Base-by-base conservation (phyloP, 2,113 vertebrate genomes). In the Phocoena sinus region DNA sequence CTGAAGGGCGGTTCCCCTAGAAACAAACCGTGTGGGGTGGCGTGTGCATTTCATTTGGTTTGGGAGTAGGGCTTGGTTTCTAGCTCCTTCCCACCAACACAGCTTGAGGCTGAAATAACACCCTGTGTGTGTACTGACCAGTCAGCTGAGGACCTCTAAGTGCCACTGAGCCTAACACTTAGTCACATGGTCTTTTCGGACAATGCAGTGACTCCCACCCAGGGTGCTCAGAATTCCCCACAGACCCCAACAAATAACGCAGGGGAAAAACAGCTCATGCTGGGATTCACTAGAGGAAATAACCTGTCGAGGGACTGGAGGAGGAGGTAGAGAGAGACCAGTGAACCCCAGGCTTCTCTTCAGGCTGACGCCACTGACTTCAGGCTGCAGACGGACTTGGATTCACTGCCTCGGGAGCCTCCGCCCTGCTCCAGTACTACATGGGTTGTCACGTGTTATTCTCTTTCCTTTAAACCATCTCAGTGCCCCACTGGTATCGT, bases 241-340 rank as follows among this genome's bases (percentile, higher is more conserved):
- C 25, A 73, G 56, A 58, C 63, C 38, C 76, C 53, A 82, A 36
- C 33, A 23, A 53, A 76, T 44, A 76, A 65, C 13, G 67, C 97
- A 38, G 71, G 92, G 47, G 56, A 44, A 95, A 65, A 50, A 47
- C 77, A 60, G 38, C 76, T 38, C 8, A 23, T 9, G 26, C 70
- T 53, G 76, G 41, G 65, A 84, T 31, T 93, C 82, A 73, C 94
- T 93, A 63, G 50, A 74, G 58, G 68, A 70, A 91, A 91, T 62
- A 33, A 33, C 79, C 50, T 33, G 17, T 7, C 67, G 68, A 91
- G 50, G 87, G 50, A 68, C 2, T 15, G 33, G 41, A 1, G n/a
- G 18, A 62, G 33, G 38, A 1, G 13, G 38, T 8, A 1, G 60
- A 6, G 17, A n/a, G 38, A 74, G 33, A 3, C 15, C 15, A 3